phyloP scores from a whole-genome alignment of 2,113 vertebrate genomes.

The Bos taurus region ARS-UCD2.0 NC_037331.1:96953001-96953500 shows the following conservation, averaged over 20 bases:
- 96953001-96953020: background rate
- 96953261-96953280: conserved; percentile 18
- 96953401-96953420: background rate
- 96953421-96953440: background rate
- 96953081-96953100: background rate
- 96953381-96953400: background rate
- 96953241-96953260: background rate
- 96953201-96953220: background rate
- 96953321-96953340: background rate
- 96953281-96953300: background rate
- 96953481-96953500: no score
- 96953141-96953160: background rate
- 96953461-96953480: no score
- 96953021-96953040: background rate
- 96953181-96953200: background rate
- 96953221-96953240: background rate
- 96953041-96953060: background rate
- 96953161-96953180: background rate
- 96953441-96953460: background rate
- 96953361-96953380: background rate
- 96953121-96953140: background rate
- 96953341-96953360: background rate
- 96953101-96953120: background rate
- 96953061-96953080: background rate
- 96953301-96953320: background rate